These are phyloP conservation scores for Drosophila demipolita DNA, from an alignment of 2,888 invertebrate genomes.

Conservation along the genomic window DNA sequence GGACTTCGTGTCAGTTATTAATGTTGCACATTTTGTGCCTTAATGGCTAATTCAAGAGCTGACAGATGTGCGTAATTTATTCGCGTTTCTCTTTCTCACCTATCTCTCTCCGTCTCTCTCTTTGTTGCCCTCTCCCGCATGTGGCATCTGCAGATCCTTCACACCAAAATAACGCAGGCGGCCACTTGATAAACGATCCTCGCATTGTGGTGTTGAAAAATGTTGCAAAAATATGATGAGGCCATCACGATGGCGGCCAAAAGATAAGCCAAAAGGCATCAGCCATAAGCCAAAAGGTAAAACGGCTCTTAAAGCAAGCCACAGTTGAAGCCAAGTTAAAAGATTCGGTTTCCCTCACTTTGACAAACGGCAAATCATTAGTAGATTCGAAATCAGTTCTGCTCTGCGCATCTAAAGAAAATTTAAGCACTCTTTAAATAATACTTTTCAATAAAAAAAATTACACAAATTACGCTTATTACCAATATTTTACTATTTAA, in stretches of 20 bases:
- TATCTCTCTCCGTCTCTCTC: slow-evolving; percentile 5
- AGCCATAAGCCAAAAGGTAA: slow-evolving; percentile 17
- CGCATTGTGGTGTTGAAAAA: slow-evolving; percentile 77
- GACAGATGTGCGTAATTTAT: slow-evolving; percentile 85
- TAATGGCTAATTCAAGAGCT: slow-evolving; percentile 85
- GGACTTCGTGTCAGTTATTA: slow-evolving; percentile 85
- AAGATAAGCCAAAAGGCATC: slow-evolving; percentile 37
- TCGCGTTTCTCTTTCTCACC: slow-evolving; percentile 63
- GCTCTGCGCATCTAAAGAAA: background rate
- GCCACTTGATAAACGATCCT: slow-evolving; percentile 71
- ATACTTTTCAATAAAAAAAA: background rate
- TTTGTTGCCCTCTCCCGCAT: slow-evolving; percentile 6
- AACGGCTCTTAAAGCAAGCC: background rate
- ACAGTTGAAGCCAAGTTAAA: background rate
- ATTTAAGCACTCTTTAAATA: background rate
- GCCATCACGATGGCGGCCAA: slow-evolving; percentile 77
- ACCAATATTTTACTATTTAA: background rate
- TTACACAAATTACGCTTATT: background rate
- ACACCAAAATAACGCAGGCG: slow-evolving; percentile 14
- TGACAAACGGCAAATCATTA: slow-evolving; percentile 47
- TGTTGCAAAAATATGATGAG: slow-evolving; percentile 81
- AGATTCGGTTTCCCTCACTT: slow-evolving; percentile 13
- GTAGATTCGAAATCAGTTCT: slow-evolving; percentile 17
- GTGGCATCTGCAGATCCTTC: slow-evolving; percentile 57
- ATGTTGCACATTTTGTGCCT: slow-evolving; percentile 85